phyloP scores from a whole-genome alignment of 2,888 invertebrate genomes.

The Peribatodes rhomboidaria region DNA sequence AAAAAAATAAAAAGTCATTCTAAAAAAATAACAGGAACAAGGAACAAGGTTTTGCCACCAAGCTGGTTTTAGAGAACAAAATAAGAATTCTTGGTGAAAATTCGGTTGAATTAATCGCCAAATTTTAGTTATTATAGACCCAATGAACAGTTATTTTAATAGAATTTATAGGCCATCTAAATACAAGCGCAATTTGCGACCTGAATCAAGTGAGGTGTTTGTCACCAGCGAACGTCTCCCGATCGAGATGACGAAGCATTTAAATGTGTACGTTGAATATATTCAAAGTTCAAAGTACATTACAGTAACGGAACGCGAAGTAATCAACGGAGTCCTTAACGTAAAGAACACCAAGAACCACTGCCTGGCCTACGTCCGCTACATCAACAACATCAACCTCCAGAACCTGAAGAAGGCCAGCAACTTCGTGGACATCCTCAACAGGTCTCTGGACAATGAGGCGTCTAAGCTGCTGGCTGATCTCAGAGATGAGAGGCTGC shows the following conservation, averaged over 20 bases:
- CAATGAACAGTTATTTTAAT: no score
- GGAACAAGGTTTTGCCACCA: no score
- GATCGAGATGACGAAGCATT: no score
- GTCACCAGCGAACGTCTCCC: no score
- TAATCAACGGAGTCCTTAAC: constrained; percentile 97
- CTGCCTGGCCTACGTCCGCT: constrained; percentile 96
- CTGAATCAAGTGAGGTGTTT: no score
- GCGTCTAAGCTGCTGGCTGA: constrained; percentile 95
- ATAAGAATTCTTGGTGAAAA: neutral
- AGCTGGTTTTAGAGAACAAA: no score
- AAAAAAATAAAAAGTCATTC: no score
- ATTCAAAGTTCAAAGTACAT: constrained; percentile 38
- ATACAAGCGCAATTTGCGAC: no score
- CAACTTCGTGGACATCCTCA: constrained; percentile 97
- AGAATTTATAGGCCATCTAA: no score
- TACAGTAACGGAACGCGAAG: constrained; percentile 98
- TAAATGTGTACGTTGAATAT: no score
- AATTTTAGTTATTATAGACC: no score
- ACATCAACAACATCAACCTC: constrained; percentile 98
- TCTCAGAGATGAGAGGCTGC: constrained; percentile 95
- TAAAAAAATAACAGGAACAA: no score
- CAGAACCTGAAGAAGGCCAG: constrained; percentile 97
- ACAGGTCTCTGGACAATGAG: constrained; percentile 96
- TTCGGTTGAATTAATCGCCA: neutral
- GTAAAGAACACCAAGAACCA: constrained; percentile 98